phyloP scores from a whole-genome alignment of 2,888 invertebrate genomes.

The Shargacucullia verbasci region DNA sequence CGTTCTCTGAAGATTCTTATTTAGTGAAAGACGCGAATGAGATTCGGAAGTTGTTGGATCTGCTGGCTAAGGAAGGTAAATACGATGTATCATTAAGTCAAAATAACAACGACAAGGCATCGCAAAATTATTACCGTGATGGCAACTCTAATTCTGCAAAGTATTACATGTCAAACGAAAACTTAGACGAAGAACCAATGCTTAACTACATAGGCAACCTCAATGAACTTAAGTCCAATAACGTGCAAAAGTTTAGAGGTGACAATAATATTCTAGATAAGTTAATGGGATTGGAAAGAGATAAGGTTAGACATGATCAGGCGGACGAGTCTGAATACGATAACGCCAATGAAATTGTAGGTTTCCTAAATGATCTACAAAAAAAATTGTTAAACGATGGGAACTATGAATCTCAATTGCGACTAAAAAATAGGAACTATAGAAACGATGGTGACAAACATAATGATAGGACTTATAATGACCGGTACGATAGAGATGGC shows the following conservation, averaged over 20 bases:
- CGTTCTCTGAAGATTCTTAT: conserved; percentile 13
- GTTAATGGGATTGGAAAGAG: conserved; percentile 4
- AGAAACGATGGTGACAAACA: conserved; percentile 18
- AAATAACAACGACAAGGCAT: conserved; percentile 10
- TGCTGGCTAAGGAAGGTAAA: conserved; percentile 29
- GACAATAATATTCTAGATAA: conserved; percentile 16
- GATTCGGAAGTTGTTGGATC: conserved; percentile 36
- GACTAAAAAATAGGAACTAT: conserved; percentile 13
- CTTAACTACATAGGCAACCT: conserved; percentile 30
- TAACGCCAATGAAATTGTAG: conserved; percentile 13
- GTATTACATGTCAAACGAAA: conserved; percentile 7
- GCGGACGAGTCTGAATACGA: conserved; percentile 4
- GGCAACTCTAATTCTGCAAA: conserved; percentile 4
- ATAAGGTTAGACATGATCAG: conserved; percentile 1
- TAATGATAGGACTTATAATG: conserved; percentile 11
- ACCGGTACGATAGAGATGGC: not conserved
- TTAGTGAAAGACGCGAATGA: conserved; percentile 24
- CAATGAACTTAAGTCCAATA: conserved; percentile 19
- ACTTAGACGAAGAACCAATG: not conserved
- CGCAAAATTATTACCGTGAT: not conserved
- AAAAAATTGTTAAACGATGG: conserved; percentile 5
- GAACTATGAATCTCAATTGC: conserved; percentile 3
- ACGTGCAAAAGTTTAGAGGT: not conserved
- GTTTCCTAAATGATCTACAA: conserved; percentile 19
- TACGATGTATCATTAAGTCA: conserved; percentile 23